Evolutionary conservation across 2,113 vertebrate species (phyloP).

Genomic region (Todiramphus chloris): DNA sequence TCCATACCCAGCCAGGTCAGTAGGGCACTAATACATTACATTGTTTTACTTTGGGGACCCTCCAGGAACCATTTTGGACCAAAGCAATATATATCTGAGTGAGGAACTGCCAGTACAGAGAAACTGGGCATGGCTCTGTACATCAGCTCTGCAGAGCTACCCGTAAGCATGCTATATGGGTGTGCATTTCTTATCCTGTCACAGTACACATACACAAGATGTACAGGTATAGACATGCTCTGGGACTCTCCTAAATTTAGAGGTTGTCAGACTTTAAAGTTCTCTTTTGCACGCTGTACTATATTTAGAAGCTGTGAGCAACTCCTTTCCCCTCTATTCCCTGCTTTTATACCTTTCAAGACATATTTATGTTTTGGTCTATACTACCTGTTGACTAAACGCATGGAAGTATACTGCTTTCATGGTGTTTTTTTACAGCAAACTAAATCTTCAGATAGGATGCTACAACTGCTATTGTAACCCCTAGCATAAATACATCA

Average conservation of each 20-base stretch:
- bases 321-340: background rate
- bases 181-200: background rate
- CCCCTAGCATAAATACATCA: background rate
- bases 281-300: background rate
- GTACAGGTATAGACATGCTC: background rate
- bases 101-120: background rate
- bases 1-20: background rate
- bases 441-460: background rate
- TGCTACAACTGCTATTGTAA: background rate
- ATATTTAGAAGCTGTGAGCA: slow-evolving; percentile 22
- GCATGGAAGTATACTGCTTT: background rate
- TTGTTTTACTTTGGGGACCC: background rate
- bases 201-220: background rate
- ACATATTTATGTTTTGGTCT: background rate
- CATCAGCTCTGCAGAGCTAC: background rate
- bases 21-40: background rate
- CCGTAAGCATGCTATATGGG: background rate
- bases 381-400: background rate
- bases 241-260: slow-evolving; percentile 30
- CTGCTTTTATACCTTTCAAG: background rate
- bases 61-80: background rate
- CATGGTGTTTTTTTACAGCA: background rate
- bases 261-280: background rate
- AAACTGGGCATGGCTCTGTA: background rate
- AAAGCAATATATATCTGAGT: background rate